Conservation (phyloP, 2,797 vertebrate genomes). For the Neosilurus hyrtlii region DNA sequence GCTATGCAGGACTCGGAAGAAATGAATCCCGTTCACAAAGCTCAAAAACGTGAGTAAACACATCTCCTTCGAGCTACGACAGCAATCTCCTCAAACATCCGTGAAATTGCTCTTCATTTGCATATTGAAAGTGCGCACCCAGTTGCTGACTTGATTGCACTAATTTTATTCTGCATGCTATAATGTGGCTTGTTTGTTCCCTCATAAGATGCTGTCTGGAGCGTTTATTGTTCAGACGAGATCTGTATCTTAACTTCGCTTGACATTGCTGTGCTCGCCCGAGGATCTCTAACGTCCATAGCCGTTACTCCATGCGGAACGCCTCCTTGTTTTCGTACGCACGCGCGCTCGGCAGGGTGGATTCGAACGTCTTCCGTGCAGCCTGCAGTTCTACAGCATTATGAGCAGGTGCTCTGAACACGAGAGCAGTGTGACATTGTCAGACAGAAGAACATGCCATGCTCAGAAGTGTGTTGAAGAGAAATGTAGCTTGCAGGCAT, state of each 20-base stretch:
- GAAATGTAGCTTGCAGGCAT: constrained; percentile 46
- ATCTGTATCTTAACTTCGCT: constrained; percentile 2
- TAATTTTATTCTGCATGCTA: constrained; percentile 18
- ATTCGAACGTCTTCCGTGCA: constrained; percentile 20
- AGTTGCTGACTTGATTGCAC: constrained; percentile 6
- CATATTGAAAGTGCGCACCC: constrained; percentile 6
- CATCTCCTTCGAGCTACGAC: background rate
- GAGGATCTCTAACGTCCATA: constrained; percentile 1
- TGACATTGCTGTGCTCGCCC: constrained; percentile 24
- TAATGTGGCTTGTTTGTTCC: constrained; percentile 5
- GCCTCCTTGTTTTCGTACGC: background rate
- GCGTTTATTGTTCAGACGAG: constrained; percentile 12
- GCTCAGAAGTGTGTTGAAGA: constrained; percentile 33
- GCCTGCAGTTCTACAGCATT: constrained; percentile 57
- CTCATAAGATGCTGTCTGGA: constrained; percentile 21
- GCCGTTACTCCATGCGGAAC: background rate
- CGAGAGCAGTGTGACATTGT: constrained; percentile 54
- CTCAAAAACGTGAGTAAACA: background rate
- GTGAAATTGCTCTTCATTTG: constrained; percentile 40
- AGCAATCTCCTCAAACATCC: constrained; percentile 19
- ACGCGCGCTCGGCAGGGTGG: constrained; percentile 41
- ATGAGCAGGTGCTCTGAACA: constrained; percentile 51
- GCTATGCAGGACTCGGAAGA: constrained; percentile 7
- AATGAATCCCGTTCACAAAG: constrained; percentile 14
- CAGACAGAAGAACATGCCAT: constrained; percentile 36